Conservation (phyloP, 2,888 invertebrate species). For the Dryobotodes eremita region DNA sequence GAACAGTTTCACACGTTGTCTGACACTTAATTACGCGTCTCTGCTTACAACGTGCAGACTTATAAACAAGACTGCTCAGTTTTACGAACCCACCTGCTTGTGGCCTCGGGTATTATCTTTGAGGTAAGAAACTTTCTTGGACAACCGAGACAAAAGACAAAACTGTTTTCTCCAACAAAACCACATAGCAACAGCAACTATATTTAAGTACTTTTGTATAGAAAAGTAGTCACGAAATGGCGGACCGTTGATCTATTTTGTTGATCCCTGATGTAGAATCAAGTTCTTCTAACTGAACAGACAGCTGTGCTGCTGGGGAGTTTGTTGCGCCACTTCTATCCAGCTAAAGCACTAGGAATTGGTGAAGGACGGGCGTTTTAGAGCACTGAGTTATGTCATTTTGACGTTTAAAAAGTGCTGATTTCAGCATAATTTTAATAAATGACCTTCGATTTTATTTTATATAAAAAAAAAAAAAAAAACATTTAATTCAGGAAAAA, state of each 20-base stretch:
- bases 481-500: too few species aligned
- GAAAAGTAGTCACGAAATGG: not conserved
- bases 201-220: not conserved
- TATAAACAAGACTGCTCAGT: conserved; percentile 30
- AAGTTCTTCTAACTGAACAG: not conserved
- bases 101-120: not conserved
- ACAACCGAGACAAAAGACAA: not conserved
- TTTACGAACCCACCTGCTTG: conserved; percentile 13
- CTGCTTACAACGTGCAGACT: conserved; percentile 20
- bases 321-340: not conserved
- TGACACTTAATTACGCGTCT: conserved; percentile 33
- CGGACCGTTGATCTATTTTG: too few species aligned
- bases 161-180: not conserved
- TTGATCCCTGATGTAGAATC: not conserved
- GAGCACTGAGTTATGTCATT: not conserved
- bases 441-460: not conserved
- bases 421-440: not conserved
- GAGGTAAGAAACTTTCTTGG: conserved; percentile 10
- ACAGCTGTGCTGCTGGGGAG: not conserved
- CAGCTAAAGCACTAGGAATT: not conserved
- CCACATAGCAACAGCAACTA: not conserved
- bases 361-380: not conserved
- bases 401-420: not conserved
- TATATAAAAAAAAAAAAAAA: too few species aligned
- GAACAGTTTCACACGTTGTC: conserved; percentile 24